These are phyloP conservation scores for Pan paniscus DNA, from an alignment of 2,113 vertebrate genomes.

Conservation along the genomic window DNA sequence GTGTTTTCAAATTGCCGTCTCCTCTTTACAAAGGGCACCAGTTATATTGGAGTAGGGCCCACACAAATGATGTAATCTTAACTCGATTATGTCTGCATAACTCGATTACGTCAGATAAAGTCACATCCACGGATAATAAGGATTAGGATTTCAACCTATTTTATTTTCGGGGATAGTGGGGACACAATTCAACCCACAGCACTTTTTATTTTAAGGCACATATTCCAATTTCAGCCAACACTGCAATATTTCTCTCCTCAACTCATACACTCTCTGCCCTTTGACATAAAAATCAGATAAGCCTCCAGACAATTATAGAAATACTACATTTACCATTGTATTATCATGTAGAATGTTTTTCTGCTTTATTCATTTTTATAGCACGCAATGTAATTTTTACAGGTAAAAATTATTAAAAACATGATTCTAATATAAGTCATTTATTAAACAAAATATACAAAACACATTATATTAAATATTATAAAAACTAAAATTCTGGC, in stretches of 20 bases:
- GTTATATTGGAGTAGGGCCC: background rate
- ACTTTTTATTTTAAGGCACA: background rate
- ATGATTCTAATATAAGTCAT: background rate
- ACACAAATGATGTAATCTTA: background rate
- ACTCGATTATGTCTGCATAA: background rate
- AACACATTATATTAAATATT: background rate
- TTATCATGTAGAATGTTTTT: background rate
- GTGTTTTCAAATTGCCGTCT: rapidly evolving
- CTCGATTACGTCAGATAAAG: background rate
- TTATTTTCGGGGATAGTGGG: rapidly evolving
- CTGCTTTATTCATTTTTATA: background rate
- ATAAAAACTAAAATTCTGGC: background rate
- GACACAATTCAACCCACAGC: background rate
- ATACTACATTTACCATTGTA: background rate
- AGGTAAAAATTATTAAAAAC: background rate
- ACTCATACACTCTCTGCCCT: background rate
- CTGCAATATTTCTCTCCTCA: background rate
- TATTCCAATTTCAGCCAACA: background rate
- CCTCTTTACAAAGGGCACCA: too few species aligned
- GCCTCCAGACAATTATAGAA: background rate
- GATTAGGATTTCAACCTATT: background rate
- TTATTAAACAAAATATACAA: background rate
- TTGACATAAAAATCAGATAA: background rate
- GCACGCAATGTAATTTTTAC: background rate
- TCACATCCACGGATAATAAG: background rate